Percentiles rank a stretch among this genome's conserved stretches.
Conservation (phyloP, 2,888 invertebrate species). For the Tinea semifulvella region DNA sequence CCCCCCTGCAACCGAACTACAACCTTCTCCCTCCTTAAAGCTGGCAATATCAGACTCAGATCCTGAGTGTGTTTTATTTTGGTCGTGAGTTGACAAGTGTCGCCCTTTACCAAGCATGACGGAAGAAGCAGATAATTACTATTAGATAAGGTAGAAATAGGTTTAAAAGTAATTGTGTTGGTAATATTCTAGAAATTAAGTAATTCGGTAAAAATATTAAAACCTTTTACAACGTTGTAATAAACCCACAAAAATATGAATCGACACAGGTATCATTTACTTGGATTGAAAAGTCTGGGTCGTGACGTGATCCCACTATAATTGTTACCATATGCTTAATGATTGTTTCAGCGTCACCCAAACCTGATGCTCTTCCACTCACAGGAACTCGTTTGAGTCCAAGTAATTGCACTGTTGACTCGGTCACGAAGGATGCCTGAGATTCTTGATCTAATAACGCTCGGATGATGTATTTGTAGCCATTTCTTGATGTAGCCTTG, state of each 20-base stretch:
- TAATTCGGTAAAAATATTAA: too few relatives aligned
- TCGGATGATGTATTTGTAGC: conserved; percentile 17
- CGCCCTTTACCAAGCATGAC: too few relatives aligned
- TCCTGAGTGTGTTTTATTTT: too few relatives aligned
- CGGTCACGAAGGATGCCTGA: conserved; percentile 24
- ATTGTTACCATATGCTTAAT: conserved; percentile 19
- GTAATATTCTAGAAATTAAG: too few relatives aligned
- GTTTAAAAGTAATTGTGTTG: too few relatives aligned
- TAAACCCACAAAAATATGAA: conserved; percentile 20
- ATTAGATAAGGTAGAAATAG: too few relatives aligned
- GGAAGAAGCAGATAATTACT: too few relatives aligned
- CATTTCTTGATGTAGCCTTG: conserved; percentile 19
- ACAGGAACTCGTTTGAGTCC: conserved; percentile 21
- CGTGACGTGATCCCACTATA: conserved; percentile 17
- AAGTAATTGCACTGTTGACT: conserved; percentile 21
- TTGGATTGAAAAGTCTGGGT: conserved; percentile 15
- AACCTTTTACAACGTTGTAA: conserved; percentile 17
- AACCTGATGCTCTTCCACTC: conserved; percentile 20
- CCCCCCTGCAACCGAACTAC: too few relatives aligned
- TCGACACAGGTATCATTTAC: too few relatives aligned
- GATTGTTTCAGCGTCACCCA: conserved; percentile 19
- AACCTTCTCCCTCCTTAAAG: too few relatives aligned
- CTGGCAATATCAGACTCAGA: too few relatives aligned
- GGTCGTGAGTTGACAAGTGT: too few relatives aligned
- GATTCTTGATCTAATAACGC: conserved; percentile 25